Evolutionary conservation across 2,888 invertebrate genomes (phyloP).

Genomic region (Hirtodrosophila duncani): DNA sequence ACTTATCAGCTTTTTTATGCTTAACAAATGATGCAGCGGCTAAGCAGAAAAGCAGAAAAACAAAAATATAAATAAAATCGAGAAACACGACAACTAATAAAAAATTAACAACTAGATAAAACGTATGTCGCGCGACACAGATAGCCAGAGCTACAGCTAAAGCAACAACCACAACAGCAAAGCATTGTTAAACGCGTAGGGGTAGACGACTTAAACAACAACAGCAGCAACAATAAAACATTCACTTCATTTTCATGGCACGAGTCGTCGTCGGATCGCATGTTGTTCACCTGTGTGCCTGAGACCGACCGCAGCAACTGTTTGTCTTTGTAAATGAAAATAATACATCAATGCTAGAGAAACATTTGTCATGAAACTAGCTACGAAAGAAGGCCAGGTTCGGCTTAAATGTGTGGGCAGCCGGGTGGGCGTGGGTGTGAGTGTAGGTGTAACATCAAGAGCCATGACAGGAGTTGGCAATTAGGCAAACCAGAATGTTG

Average conservation of each 20-base stretch:
- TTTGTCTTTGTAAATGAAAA: constrained; percentile 10
- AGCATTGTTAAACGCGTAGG: constrained; percentile 41
- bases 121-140: constrained; percentile 36
- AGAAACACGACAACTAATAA: constrained; percentile 50
- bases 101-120: constrained; percentile 58
- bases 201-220: too few species aligned
- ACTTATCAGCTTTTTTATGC: constrained; percentile 43
- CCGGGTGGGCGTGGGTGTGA: constrained; percentile 1
- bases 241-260: constrained; percentile 38
- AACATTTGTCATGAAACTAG: constrained; percentile 39
- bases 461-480: constrained; percentile 45
- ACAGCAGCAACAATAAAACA: constrained; percentile 14
- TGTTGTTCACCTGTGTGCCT: constrained; percentile 39
- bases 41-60: constrained; percentile 6
- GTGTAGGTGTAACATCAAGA: constrained; percentile 20
- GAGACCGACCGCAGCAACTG: too few species aligned
- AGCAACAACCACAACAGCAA: neutral
- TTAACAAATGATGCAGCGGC: constrained; percentile 48
- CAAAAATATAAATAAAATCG: neutral
- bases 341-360: constrained; percentile 43
- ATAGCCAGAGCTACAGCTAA: neutral
- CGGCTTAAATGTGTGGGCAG: too few species aligned
- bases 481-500: constrained; percentile 25
- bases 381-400: constrained; percentile 24
- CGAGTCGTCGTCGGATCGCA: constrained; percentile 25